Base-by-base conservation (phyloP, 2,888 invertebrate genomes). In the Cremastinae sp. region DNA sequence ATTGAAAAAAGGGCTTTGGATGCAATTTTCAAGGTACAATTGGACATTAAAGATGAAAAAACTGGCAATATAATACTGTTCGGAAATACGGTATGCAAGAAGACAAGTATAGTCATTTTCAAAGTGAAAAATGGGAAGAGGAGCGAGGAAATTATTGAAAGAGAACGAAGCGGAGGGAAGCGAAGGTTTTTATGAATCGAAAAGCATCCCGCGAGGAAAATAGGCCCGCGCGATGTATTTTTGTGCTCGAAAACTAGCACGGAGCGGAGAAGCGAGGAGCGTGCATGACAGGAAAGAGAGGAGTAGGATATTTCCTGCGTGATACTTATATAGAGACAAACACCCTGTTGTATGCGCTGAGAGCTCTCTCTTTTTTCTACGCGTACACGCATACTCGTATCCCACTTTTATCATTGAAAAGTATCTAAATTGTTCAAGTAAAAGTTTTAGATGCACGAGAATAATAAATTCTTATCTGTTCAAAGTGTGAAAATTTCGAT, bases 321-420 rank as follows among this genome's bases (percentile, higher is more conserved):
- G 71, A 62, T 68, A 78, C 78, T 78, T 78, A 75, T 74, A n/a
- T 28, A 28, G 28, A 74, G 68, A 66, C 78, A 66, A 65, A 65
- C 74, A 75, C 74, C 74, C 78, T 62, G 74, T 73, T 75, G 64
- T 68, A 71, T 56, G 28, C 59, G 41, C 18, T 53, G 38, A 36
- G 47, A 45, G 45, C 41, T 58, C 58, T 12, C 43, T 43, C 43
- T 22, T 49, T 58, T 56, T 64, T 41, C n/a, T n/a, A n/a, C n/a
- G n/a, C n/a, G n/a, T n/a, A n/a, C n/a, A n/a, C n/a, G n/a, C n/a
- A n/a, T 41, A 20, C 12, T 20, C 18, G 20, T 41, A 28, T 22
- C 51, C 38, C 41, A 5, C 28, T 28, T 28, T 28, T n/a, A n/a
- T 28, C 28, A 28, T 28, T 28, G 5, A 28, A 2, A 5, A 2